phyloP scores from a whole-genome alignment of 2,797 vertebrate species.

The Characodon lateralis region DNA sequence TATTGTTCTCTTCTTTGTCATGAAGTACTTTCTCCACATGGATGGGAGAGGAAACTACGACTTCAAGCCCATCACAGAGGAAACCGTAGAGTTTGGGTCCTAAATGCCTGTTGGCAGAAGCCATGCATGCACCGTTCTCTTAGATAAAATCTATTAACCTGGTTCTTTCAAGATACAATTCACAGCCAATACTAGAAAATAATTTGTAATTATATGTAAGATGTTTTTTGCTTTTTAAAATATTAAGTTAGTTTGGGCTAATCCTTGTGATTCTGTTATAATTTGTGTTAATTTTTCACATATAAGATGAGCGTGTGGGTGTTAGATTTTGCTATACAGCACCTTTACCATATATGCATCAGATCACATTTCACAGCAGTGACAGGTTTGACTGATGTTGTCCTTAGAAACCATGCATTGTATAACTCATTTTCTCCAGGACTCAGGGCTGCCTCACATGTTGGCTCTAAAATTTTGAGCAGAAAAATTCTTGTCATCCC shows the following conservation, averaged over 20 bases:
- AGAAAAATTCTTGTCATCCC: too few species aligned
- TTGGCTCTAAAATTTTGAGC: too few species aligned
- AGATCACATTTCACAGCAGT: background rate
- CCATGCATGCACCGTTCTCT: conserved; percentile 17
- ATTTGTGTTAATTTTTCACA: background rate
- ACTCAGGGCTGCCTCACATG: background rate
- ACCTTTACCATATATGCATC: background rate
- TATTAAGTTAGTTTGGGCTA: conserved; percentile 61
- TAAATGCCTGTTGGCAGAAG: conserved; percentile 61
- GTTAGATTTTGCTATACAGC: background rate
- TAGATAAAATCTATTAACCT: conserved; percentile 44
- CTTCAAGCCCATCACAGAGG: conserved; percentile 95
- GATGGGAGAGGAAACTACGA: conserved; percentile 96
- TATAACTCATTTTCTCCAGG: background rate
- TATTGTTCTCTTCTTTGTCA: conserved; percentile 5
- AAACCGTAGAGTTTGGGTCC: conserved; percentile 96
- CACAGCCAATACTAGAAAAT: conserved; percentile 67
- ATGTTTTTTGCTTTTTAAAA: conserved; percentile 47
- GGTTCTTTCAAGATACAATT: conserved; percentile 56
- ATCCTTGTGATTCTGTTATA: conserved; percentile 10
- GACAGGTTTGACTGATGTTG: background rate
- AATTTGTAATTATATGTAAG: conserved; percentile 77
- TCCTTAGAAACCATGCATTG: too few species aligned
- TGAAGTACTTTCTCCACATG: conserved; percentile 95
- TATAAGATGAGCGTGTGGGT: background rate